Percentiles rank a stretch among this genome's conserved stretches.
phyloP scores from a whole-genome alignment of 2,113 vertebrate genomes.

The Piprites chloris region DNA sequence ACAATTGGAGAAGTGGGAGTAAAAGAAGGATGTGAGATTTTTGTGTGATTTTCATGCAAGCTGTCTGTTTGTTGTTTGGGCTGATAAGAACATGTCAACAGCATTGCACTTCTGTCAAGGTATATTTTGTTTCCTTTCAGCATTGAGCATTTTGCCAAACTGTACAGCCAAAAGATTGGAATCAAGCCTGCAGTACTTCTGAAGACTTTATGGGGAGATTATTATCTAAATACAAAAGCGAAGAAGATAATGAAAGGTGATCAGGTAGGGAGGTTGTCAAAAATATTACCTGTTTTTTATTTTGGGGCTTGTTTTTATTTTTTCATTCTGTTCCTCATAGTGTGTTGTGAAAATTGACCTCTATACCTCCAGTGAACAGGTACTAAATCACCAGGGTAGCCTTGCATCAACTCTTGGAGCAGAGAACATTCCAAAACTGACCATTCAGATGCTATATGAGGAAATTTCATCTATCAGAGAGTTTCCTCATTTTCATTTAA shows the following conservation, averaged over 20 bases:
- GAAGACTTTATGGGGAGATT: conserved; percentile 97
- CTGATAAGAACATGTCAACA: background rate
- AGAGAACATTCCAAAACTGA: background rate
- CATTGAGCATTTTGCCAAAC: conserved; percentile 87
- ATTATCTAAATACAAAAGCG: conserved; percentile 89
- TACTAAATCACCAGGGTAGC: background rate
- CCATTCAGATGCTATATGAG: background rate
- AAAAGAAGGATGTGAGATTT: background rate
- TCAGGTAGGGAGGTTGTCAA: conserved; percentile 77
- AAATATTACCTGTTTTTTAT: background rate
- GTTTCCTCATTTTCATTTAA: background rate
- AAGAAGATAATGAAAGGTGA: conserved; percentile 96
- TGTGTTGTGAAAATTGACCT: background rate
- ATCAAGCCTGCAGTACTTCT: conserved; percentile 83
- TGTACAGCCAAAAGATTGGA: conserved; percentile 92
- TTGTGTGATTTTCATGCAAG: background rate
- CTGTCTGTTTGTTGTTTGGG: background rate
- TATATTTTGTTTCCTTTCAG: conserved; percentile 70
- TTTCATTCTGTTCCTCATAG: background rate
- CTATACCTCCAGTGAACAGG: background rate
- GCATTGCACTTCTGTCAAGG: background rate
- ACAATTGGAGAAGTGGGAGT: background rate
- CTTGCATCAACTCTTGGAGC: background rate
- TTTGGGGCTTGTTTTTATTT: background rate
- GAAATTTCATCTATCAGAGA: background rate